Percentiles rank a stretch among this genome's conserved stretches.
Conservation (phyloP, 2,797 vertebrate genomes). For the Crax fasciolata region DNA sequence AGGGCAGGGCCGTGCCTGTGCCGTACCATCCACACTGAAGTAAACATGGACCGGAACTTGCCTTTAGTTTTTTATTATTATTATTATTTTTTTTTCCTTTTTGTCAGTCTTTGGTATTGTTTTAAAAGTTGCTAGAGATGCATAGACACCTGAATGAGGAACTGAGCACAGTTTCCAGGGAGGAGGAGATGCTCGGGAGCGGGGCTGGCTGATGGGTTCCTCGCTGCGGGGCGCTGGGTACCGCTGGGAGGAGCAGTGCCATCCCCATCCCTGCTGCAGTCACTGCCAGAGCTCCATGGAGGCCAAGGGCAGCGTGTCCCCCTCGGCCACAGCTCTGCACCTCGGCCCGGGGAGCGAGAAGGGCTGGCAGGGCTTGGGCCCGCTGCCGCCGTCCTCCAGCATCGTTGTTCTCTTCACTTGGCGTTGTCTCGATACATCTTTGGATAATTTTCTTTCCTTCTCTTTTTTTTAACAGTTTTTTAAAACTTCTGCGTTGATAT, state of each 20-base stretch:
- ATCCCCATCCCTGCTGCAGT: neutral
- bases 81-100: neutral
- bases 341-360: accelerated
- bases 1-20: neutral
- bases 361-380: neutral
- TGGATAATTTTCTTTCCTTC: slow-evolving; percentile 52
- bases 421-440: slow-evolving; percentile 50
- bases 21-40: slow-evolving; percentile 37
- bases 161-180: neutral
- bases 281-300: neutral
- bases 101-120: slow-evolving; percentile 91
- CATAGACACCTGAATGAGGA: slow-evolving; percentile 88
- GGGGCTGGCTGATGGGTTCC: neutral
- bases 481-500: neutral
- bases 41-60: slow-evolving; percentile 73
- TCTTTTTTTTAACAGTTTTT: slow-evolving; percentile 11
- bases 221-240: neutral
- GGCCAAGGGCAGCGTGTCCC: neutral
- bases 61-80: neutral
- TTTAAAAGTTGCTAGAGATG: slow-evolving; percentile 88
- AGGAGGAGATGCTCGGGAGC: neutral
- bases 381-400: neutral
- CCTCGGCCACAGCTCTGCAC: neutral
- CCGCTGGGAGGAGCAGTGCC: neutral
- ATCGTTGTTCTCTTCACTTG: neutral